Conservation (phyloP, 2,888 invertebrate species). For the Apantesis nais region DNA sequence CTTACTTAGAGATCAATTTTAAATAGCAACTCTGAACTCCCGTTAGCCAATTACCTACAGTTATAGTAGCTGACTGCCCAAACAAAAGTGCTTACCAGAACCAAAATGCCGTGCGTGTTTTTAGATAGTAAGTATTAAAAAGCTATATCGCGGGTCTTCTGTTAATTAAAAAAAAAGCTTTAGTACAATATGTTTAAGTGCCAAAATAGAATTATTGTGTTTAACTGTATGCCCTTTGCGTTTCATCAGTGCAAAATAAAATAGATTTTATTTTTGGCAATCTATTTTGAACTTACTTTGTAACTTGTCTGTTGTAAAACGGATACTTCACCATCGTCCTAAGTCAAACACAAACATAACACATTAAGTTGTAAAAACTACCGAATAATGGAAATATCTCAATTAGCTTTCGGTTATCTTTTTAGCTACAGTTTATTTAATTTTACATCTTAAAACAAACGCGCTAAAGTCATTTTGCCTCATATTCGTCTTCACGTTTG, state of each 20-base stretch:
- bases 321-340: conserved; percentile 43
- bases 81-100: conserved; percentile 34
- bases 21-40: conserved; percentile 10
- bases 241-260: conserved; percentile 31
- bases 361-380: conserved; percentile 1
- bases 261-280: neutral
- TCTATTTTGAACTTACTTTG: conserved; percentile 23
- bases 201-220: conserved; percentile 26
- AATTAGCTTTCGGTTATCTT: neutral
- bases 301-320: conserved; percentile 47
- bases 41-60: conserved; percentile 25
- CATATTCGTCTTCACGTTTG: neutral
- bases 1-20: conserved; percentile 28
- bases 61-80: conserved; percentile 33
- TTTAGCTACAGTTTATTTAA: neutral
- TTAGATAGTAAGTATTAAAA: conserved; percentile 13
- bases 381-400: neutral
- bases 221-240: conserved; percentile 15
- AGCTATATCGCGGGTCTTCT: conserved; percentile 22
- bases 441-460: neutral
- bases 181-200: conserved; percentile 28
- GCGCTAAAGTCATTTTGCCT: neutral
- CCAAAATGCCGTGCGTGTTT: conserved; percentile 24
- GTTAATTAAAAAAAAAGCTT: conserved; percentile 24
- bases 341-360: conserved; percentile 28